phyloP scores from a whole-genome alignment of 2,888 invertebrate genomes.

The Chaitophorus viminalis region DNA sequence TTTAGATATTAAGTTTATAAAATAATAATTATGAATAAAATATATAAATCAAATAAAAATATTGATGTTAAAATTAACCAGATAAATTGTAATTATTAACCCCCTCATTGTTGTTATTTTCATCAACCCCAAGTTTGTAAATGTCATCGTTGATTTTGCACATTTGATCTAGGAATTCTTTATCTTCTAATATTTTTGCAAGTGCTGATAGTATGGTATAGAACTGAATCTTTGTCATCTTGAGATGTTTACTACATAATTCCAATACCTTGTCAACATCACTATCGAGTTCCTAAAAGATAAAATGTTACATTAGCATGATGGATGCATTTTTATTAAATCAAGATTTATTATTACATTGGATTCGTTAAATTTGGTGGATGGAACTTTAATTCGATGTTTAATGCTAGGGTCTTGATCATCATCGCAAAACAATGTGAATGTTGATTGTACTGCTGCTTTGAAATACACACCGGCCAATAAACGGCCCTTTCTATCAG shows the following conservation, averaged over 20 bases:
- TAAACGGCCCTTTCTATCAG: conserved; percentile 85
- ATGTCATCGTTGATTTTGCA: conserved; percentile 84
- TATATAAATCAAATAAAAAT: background rate
- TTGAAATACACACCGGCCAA: conserved; percentile 88
- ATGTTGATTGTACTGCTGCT: conserved; percentile 70
- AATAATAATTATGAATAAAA: conserved; percentile 16
- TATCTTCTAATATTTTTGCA: conserved; percentile 76
- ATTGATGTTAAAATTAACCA: conserved; percentile 32
- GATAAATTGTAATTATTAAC: conserved; percentile 55
- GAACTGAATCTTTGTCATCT: conserved; percentile 74
- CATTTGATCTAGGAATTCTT: conserved; percentile 79
- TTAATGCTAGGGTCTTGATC: conserved; percentile 69
- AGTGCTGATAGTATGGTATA: conserved; percentile 74
- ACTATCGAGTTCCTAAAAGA: conserved; percentile 66
- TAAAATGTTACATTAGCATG: conserved; percentile 41
- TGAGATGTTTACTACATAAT: conserved; percentile 79
- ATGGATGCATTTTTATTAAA: conserved; percentile 17
- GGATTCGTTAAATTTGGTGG: conserved; percentile 74
- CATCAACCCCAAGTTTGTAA: conserved; percentile 67
- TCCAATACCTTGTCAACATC: conserved; percentile 73
- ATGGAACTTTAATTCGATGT: conserved; percentile 79
- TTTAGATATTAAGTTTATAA: background rate
- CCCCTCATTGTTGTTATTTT: conserved; percentile 56
- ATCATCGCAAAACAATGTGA: conserved; percentile 82
- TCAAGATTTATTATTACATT: conserved; percentile 69